Base-by-base conservation (phyloP, 1,140 invertebrate genomes). In the Trichogramma pretiosum region DNA sequence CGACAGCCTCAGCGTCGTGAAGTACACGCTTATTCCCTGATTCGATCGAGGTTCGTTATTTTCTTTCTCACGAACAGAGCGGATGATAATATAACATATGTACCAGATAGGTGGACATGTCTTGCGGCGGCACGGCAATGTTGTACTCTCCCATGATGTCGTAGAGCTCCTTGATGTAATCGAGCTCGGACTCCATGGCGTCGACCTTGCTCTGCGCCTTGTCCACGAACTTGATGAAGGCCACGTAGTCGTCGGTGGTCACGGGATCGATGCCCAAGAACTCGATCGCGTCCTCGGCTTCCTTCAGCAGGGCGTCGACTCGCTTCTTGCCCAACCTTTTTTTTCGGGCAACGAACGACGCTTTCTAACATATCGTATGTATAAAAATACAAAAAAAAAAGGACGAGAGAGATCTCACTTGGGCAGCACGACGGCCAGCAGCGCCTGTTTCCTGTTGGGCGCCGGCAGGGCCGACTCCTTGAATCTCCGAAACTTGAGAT, bases 151-250 rank as follows among this genome's bases (percentile, higher is more conserved):
- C 81, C 53, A 84, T 83, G 5, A 86, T 75, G 36, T 84, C 76
- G 58, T 86, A 81, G 41, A 86, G 63, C 53, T 87, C 82, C 58
- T 83, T 84, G 2, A 82, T 76, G 58, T 85, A 79, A 55, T 83
- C 77, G 3, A 84, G 64, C 37, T 78, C 72, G 16, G 59, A 59
- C 58, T 86, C 82, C 58, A 87, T 69, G 1, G 72, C 66, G 32
- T 84, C 78, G 22, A 84, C 73, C 65, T 76, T 75, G 21, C 65
- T 56, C 47, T 74, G 70, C 22, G 82, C 74, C 38, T 75, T 66
- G 46, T 87, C 83, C 1, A 87, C 59, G 60, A 84, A 87, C 17
- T 76, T 75, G 1, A 89, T 72, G 52, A 79, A 82, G 23, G 74
- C 66, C 0, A 86, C 85, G 57, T 77, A 81, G 45, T 85, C 81